phyloP scores from a whole-genome alignment of 2,113 vertebrate genomes.

The Pagrus major region DNA sequence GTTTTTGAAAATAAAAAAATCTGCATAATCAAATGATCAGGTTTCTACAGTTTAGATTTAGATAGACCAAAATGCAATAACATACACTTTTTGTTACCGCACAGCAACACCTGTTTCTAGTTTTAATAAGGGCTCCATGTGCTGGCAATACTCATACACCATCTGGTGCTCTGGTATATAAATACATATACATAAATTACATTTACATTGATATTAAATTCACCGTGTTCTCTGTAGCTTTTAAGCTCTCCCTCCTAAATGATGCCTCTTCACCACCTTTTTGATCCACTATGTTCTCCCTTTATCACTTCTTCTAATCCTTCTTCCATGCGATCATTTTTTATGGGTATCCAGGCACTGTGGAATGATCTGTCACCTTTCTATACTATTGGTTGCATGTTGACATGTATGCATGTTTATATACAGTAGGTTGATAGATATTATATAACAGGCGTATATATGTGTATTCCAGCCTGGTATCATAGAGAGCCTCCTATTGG shows the following conservation, averaged over 20 bases:
- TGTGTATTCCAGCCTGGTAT: constrained; percentile 66
- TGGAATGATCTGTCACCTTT: no score
- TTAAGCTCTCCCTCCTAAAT: not conserved
- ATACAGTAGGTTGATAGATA: not conserved
- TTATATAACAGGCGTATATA: not conserved
- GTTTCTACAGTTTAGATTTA: not conserved
- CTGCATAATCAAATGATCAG: not conserved
- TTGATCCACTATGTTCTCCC: not conserved
- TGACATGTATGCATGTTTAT: no score
- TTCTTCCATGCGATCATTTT: not conserved
- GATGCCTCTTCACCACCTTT: not conserved
- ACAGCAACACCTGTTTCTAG: not conserved
- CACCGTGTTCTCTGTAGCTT: not conserved
- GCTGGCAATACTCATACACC: not conserved
- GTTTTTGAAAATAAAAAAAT: no score
- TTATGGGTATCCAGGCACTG: no score
- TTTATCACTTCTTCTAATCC: not conserved
- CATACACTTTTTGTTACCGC: not conserved
- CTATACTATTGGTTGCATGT: not conserved
- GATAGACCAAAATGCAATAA: not conserved
- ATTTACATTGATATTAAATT: not conserved
- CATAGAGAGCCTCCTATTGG: constrained; percentile 76
- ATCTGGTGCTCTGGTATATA: not conserved
- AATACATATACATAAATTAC: not conserved
- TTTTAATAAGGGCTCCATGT: not conserved